Base-by-base conservation (phyloP, 2,113 vertebrate species). In the Leucopsar rothschildi region DNA sequence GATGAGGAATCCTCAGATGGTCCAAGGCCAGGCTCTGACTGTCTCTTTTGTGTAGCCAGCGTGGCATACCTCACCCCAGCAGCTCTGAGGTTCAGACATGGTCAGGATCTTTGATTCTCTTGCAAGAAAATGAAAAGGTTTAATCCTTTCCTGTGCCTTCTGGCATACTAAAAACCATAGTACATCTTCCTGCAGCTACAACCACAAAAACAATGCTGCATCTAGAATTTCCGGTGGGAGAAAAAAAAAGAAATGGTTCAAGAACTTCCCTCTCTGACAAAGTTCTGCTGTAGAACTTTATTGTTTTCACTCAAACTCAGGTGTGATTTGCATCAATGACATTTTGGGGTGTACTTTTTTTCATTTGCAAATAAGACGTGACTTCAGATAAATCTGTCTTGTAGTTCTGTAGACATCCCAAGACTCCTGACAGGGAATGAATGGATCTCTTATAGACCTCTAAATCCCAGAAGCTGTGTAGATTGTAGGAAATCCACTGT, bases 211-310 rank as follows among this genome's bases (percentile, higher is more conserved):
- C 57, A 88, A 40, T 78, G 79, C 71, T 81, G 82, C 60, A 92
- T 81, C 60, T 94, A 88, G 63, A 71, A 73, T 95, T 95, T 95
- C 82, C 47, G 31, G n/a, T 57, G 63, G 40, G 64, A 94, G 49
- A 3, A 29, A 60, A 61, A 45, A 64, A 63, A 16, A 71, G 22
- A 53, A 55, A 55, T 52, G 61, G 60, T 75, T 94, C 14, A 92
- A 60, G 79, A 95, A 64, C 17, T 83, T 92, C 52, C 44, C 72
- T 52, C n/a, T 71, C 55, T 73, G 72, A 86, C 3, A 2, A 63
- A 72, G 72, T 76, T 45, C 64, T 45, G 56, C n/a, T 85, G 76
- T 68, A 44, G 37, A 37, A 37, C 37, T 35, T 76, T 92, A 12
- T 37, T 88, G 47, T 86, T 90, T 68, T 77, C 33, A 78, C 59